phyloP scores from a whole-genome alignment of 2,797 vertebrate genomes.

The Hipposideros larvatus region DNA sequence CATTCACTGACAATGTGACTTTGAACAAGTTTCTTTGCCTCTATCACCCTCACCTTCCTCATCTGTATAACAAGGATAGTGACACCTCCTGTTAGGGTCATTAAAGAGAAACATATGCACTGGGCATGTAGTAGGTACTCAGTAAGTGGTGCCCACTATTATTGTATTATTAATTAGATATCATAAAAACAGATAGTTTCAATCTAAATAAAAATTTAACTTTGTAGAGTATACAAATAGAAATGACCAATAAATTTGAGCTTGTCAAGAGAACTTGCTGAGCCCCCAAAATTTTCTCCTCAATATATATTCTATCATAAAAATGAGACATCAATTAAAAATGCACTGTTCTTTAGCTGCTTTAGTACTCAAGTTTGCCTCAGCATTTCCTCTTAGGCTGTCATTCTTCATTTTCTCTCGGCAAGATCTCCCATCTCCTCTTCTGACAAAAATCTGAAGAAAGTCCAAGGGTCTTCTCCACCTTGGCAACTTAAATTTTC shows the following conservation, averaged over 20 bases:
- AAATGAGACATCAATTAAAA: neutral
- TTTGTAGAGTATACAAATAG: neutral
- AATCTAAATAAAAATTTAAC: neutral
- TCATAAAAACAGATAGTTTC: neutral
- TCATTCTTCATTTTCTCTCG: neutral
- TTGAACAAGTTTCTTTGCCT: neutral
- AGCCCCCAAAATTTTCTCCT: neutral
- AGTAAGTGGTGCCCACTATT: neutral
- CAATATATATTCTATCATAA: neutral
- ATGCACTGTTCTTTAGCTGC: neutral
- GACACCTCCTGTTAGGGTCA: neutral
- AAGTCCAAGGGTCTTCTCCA: neutral
- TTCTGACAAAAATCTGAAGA: constrained; percentile 25
- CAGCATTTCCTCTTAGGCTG: neutral
- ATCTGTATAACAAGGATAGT: neutral
- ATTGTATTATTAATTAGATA: neutral
- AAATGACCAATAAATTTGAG: neutral
- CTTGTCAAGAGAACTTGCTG: neutral
- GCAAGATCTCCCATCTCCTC: neutral
- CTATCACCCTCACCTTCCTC: neutral
- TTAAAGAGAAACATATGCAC: neutral
- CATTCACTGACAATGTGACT: neutral
- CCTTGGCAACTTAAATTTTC: neutral
- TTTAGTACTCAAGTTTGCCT: neutral
- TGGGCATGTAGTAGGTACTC: neutral